Evolutionary conservation across 2,113 vertebrate genomes (phyloP), one percentile per base, ranked within the genome.

Genomic region (Anhinga rufa): DNA sequence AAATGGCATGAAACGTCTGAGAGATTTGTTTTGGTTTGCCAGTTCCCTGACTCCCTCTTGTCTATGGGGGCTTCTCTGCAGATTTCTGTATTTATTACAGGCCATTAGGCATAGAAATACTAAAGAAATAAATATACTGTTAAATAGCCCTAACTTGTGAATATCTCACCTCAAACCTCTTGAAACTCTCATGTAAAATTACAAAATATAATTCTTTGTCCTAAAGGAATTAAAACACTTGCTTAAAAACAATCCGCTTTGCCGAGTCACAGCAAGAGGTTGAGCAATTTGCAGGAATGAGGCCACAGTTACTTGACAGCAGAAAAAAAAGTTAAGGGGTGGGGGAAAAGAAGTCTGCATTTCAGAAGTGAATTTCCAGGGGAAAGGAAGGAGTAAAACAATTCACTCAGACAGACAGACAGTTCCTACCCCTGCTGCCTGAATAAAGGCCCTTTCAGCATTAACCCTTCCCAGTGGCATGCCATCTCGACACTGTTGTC

Each of bases 401-500:
- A 57, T 42, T 58, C n/a, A 32, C 9, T 9, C 48, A 55, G 74
- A 74, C 10, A n/a, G 48, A 42, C 54, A 64, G 82, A 58, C 60
- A 57, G 58, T 26, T 86, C 36, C 84, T 65, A 17, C 28, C 31
- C 28, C 55, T 75, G 46, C 31, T 83, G 78, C 84, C 51, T 32
- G 19, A 46, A 79, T 40, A 69, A 80, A 82, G n/a, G 16, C 20
- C 64, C 29, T 70, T 80, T 65, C 81, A 88, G 60, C 60, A 32
- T 36, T 19, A 80, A 48, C 55, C 72, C 78, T 79, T 79, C 52
- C 48, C 4, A 0, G 24, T 2, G 2, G 46, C 62, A 31, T 0
- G 1, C 26, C 0, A 0, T 10, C 29, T 74, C 34, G 26, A 46
- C 4, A 10, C 48, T 40, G 32, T 8, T 54, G 25, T 31, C 58